phyloP scores from a whole-genome alignment of 2,113 vertebrate species.

The Oriolus oriolus region DNA sequence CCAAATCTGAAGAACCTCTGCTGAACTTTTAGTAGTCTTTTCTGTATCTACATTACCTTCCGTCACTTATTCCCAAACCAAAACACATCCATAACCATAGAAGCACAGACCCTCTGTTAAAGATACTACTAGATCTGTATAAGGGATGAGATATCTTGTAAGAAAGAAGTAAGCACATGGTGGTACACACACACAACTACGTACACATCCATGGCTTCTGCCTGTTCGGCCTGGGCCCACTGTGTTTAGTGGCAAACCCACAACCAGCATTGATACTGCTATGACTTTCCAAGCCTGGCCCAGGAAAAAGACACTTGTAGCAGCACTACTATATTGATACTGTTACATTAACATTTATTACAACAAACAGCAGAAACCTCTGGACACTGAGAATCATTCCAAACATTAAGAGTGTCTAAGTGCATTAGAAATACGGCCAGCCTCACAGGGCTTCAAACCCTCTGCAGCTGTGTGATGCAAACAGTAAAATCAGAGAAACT shows the following conservation, averaged over 20 bases:
- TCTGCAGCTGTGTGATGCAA: neutral
- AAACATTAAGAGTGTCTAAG: neutral
- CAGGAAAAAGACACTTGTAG: neutral
- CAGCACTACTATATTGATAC: neutral
- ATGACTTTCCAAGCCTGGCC: neutral
- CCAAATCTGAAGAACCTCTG: neutral
- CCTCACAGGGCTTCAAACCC: neutral
- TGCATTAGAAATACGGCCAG: neutral
- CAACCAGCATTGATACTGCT: neutral
- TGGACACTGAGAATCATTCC: neutral
- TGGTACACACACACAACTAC: neutral
- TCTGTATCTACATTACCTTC: neutral
- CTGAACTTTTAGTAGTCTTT: neutral
- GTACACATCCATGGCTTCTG: rapidly evolving
- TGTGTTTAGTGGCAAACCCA: neutral
- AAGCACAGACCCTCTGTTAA: neutral
- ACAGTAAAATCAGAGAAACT: neutral
- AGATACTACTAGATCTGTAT: neutral
- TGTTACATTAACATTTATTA: neutral
- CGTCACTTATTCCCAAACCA: neutral
- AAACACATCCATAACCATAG: neutral
- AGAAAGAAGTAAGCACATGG: neutral
- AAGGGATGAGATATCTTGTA: neutral
- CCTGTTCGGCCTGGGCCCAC: neutral
- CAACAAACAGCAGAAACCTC: neutral